phyloP scores from a whole-genome alignment of 2,797 vertebrate species.

The Holocentrus rufus region DNA sequence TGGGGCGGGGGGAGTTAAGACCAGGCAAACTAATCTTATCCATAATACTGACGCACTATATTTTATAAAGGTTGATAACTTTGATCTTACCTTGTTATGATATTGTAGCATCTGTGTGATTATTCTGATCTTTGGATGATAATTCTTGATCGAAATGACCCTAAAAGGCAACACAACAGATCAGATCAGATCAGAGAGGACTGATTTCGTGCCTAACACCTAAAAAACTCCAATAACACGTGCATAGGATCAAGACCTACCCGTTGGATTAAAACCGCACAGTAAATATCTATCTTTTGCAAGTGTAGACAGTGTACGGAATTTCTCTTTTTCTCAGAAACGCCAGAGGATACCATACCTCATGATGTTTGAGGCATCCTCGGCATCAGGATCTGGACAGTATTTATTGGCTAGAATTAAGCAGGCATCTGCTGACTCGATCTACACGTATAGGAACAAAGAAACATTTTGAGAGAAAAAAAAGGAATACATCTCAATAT shows the following conservation, averaged over 20 bases:
- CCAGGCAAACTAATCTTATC: not conserved
- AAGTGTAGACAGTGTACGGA: no score
- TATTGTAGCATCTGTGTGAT: constrained; percentile 99
- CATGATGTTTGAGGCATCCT: constrained; percentile 99
- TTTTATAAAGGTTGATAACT: not conserved
- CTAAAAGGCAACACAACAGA: constrained; percentile 76
- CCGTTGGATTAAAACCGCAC: no score
- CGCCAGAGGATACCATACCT: constrained; percentile 80
- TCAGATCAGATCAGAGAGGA: not conserved
- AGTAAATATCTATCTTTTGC: no score
- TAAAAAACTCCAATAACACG: no score
- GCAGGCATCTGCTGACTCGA: constrained; percentile 98
- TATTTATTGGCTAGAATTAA: constrained; percentile 99
- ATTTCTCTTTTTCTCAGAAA: not conserved
- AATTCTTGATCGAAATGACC: constrained; percentile 99
- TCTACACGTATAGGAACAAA: constrained; percentile 80
- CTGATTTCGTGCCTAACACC: no score
- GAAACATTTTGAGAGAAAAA: not conserved
- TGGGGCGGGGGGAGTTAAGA: not conserved
- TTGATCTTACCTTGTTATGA: constrained; percentile 93
- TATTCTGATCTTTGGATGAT: constrained; percentile 98
- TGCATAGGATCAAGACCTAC: no score
- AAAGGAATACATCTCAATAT: not conserved
- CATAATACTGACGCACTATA: not conserved
- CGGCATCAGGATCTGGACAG: constrained; percentile 97